Evolutionary conservation across 2,888 invertebrate species (phyloP), one percentile per base, ranked within the genome.

Genomic region (Oligia fasciuncula): DNA sequence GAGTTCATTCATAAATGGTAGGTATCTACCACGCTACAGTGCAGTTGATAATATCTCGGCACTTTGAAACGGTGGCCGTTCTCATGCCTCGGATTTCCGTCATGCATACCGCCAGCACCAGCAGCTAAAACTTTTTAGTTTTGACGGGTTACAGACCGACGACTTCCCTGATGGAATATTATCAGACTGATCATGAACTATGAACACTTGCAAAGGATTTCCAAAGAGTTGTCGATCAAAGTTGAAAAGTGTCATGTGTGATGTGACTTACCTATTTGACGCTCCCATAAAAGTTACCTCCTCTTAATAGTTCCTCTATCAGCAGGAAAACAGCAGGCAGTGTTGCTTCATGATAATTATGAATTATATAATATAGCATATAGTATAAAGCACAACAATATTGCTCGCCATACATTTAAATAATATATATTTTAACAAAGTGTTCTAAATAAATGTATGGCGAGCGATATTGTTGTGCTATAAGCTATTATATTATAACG

Each of bases 11-110:
- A n/a, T n/a, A 80, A 66, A 68, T 35, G 19, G 75, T 23, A 46
- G 6, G 1, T 3, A 65, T 29, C n/a, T 17, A 49, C 57, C 23
- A 57, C 57, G 57, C 9, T 57, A 23, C 19, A 54, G 54, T 5
- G 35, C 71, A 51, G 17, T 49, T 63, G 60, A 51, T 73, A 81
- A 1, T 43, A 81, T 74, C 75, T 29, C 1, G 17, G 49, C 17
- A 66, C n/a, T 81, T 73, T 35, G 3, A 14, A 75, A 35, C 19
- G 1, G 23, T 49, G 11, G 19, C 19, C 29, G 29, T 35, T 66
- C 14, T 67, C 69, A 17, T 40, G 13, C 6, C 29, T 49, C 14
- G 35, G 2, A 68, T 35, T 68, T 72, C 19, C 11, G 6, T 46
- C n/a, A 0, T 23, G 35, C 8, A 14, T 4, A 51, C 6, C 54